Base-by-base conservation (phyloP, 2,113 vertebrate species). In the Synchiropus splendidus region DNA sequence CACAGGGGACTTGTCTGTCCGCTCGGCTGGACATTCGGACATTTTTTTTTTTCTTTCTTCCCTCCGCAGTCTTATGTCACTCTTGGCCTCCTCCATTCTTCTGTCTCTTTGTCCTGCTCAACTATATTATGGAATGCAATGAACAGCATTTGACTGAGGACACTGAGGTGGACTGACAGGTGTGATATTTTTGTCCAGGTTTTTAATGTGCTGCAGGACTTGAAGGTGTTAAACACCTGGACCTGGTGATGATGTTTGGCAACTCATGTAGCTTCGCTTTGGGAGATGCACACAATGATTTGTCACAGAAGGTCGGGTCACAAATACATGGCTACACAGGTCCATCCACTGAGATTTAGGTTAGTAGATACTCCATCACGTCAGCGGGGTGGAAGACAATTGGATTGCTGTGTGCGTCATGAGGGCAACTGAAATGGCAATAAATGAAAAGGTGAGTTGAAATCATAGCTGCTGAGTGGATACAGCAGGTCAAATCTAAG, bases 181-280 rank as follows among this genome's bases (percentile, higher is more conserved):
- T 74, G 77, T 74, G 73, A 79, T 64, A 71, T 64, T 68, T 61
- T n/a, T 63, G 67, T 76, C n/a, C 61, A 48, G 44, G 48, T 59
- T 60, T 16, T 52, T 27, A 65, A 37, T 40, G 39, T 27, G 38
- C 32, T 31, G 47, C 16, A 18, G 18, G 44, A 18, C 36, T 52
- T 37, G 36, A 44, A 48, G 57, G 44, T 39, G 36, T 58, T 42
- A 52, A 67, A 38, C 48, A 40, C 42, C 39, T 40, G 42, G 67
- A 42, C 12, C 51, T 39, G 18, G 46, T 61, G 54, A 66, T 53
- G 52, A 11, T 54, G 39, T 66, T 40, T 64, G 38, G 31, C 15
- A 50, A 48, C 32, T 48, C 59, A n/a, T n/a, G n/a, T n/a, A n/a
- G n/a, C 46, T 38, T 58, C 18, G 46, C 67, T 60, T 41, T 36